phyloP scores from a whole-genome alignment of 2,888 invertebrate species.

The Eubasilissa splendida region DNA sequence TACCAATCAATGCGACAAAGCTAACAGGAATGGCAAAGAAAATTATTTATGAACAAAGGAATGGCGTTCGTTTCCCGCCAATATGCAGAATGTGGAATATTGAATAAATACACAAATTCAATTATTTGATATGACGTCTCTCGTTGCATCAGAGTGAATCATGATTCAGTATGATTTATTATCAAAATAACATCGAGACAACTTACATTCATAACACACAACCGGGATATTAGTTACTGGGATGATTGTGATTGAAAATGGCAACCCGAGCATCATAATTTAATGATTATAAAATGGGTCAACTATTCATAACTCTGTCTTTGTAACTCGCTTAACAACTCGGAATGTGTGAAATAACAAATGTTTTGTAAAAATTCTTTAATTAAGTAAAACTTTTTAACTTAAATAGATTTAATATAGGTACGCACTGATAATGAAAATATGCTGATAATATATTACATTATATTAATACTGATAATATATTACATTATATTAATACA shows the following conservation, averaged over 20 bases:
- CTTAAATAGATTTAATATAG: too few relatives aligned
- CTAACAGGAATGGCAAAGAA: background rate
- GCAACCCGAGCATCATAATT: background rate
- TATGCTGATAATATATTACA: too few relatives aligned
- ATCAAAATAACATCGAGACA: conserved; percentile 4
- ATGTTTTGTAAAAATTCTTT: too few relatives aligned
- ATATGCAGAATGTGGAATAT: conserved; percentile 12
- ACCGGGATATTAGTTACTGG: background rate
- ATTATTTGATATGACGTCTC: conserved; percentile 46
- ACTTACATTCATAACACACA: background rate
- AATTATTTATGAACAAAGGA: conserved; percentile 7
- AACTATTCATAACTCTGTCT: too few relatives aligned
- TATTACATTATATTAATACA: too few relatives aligned
- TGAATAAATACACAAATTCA: conserved; percentile 42
- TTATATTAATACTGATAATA: too few relatives aligned
- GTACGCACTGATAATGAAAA: too few relatives aligned
- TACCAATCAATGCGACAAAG: conserved; percentile 10
- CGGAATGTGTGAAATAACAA: too few relatives aligned
- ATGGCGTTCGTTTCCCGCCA: conserved; percentile 15
- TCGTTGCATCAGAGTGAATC: conserved; percentile 25
- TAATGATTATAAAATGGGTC: background rate
- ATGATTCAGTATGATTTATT: conserved; percentile 3
- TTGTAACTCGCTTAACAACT: too few relatives aligned
- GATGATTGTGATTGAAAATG: conserved; percentile 16
- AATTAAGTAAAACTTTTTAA: too few relatives aligned